A percentile compares a stretch with the other conserved stretches of the same genome.
Evolutionary conservation across 1,140 invertebrate genomes (phyloP).

Genomic region (Schmidtea mediterranea): DNA sequence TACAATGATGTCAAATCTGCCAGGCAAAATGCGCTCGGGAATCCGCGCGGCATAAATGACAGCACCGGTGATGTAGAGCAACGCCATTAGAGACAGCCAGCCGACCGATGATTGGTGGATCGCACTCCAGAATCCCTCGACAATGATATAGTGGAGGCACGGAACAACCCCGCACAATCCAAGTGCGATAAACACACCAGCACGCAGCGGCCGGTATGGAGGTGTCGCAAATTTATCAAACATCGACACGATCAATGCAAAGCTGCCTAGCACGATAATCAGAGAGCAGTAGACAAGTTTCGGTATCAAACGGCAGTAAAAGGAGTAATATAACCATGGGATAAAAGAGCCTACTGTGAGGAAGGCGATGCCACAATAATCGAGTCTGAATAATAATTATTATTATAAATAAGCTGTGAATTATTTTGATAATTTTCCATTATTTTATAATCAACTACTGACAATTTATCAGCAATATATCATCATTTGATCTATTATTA

Average conservation of each 20-base stretch:
- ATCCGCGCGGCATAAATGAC: slow-evolving; percentile 8
- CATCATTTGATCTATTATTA: too few species aligned
- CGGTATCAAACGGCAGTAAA: slow-evolving; percentile 7
- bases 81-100: slow-evolving; percentile 9
- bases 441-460: too few species aligned
- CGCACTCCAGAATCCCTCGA: background rate
- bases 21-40: slow-evolving; percentile 9
- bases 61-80: slow-evolving; percentile 9
- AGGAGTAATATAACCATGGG: slow-evolving; percentile 10
- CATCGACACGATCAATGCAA: slow-evolving; percentile 65
- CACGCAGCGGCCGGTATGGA: slow-evolving; percentile 50
- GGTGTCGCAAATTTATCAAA: slow-evolving; percentile 82
- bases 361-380: slow-evolving; percentile 11
- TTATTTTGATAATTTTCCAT: too few species aligned
- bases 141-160: slow-evolving; percentile 6
- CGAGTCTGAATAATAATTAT: slow-evolving; percentile 5
- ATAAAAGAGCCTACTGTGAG: slow-evolving; percentile 11
- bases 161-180: slow-evolving; percentile 6
- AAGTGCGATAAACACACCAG: slow-evolving; percentile 16
- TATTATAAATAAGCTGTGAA: too few species aligned
- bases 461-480: too few species aligned
- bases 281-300: slow-evolving; percentile 7
- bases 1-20: slow-evolving; percentile 9
- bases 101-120: background rate
- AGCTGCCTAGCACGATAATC: slow-evolving; percentile 51